Percentiles rank a stretch among this genome's conserved stretches.
phyloP scores from a whole-genome alignment of 2,797 vertebrate species.

The Sciaenops ocellatus region DNA sequence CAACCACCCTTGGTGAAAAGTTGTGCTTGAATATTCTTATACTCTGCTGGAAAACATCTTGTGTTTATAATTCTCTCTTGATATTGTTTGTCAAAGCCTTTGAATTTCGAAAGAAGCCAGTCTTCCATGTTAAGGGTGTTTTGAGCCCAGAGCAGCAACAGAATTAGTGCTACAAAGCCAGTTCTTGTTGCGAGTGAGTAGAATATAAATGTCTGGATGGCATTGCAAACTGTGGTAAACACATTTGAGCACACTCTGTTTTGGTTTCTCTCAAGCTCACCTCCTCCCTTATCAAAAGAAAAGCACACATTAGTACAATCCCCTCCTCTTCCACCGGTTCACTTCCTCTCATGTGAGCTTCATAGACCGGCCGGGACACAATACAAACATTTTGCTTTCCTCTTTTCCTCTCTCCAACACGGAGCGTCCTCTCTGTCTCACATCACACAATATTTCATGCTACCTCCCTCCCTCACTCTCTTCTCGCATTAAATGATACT shows the following conservation, averaged over 20 bases:
- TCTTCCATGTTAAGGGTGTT: constrained; percentile 55
- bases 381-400: constrained; percentile 37
- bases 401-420: constrained; percentile 54
- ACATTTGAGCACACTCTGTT: constrained; percentile 40
- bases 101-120: constrained; percentile 51
- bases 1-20: constrained; percentile 7
- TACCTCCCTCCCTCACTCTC: constrained; percentile 69
- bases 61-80: constrained; percentile 57
- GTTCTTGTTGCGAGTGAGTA: constrained; percentile 44
- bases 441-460: constrained; percentile 75
- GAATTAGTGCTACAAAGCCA: constrained; percentile 69
- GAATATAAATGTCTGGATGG: constrained; percentile 66
- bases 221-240: constrained; percentile 49
- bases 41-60: background rate
- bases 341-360: constrained; percentile 61
- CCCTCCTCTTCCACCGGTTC: constrained; percentile 25
- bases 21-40: constrained; percentile 4
- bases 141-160: constrained; percentile 53
- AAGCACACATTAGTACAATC: constrained; percentile 47
- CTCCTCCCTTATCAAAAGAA: constrained; percentile 65
- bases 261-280: constrained; percentile 42
- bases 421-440: constrained; percentile 56
- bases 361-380: constrained; percentile 65
- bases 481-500: constrained; percentile 80
- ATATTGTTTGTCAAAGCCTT: constrained; percentile 62